A percentile compares a stretch with the other conserved stretches of the same genome.
phyloP scores from a whole-genome alignment of 2,888 invertebrate genomes.

The Archaeoteleia sp. region DNA sequence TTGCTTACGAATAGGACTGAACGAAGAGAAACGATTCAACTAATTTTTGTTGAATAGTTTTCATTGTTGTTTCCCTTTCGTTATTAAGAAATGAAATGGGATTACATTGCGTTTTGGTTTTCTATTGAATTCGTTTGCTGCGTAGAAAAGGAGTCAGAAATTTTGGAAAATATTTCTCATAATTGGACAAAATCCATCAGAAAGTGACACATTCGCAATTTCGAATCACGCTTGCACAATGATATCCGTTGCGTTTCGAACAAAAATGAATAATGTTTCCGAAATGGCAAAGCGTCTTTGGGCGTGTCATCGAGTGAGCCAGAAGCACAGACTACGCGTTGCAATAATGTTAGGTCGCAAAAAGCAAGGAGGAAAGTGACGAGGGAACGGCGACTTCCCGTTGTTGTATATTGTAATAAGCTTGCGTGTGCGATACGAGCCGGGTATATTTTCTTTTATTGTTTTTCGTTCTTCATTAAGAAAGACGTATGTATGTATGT shows the following conservation, averaged over 20 bases:
- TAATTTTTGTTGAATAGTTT: too few relatives aligned
- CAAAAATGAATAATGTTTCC: too few relatives aligned
- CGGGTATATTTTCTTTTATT: constrained; percentile 40
- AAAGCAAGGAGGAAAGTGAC: constrained; percentile 5
- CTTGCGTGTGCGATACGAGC: constrained; percentile 54
- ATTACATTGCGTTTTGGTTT: too few relatives aligned
- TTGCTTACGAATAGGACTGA: too few relatives aligned
- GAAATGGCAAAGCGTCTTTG: constrained; percentile 11
- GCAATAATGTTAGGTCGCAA: constrained; percentile 7
- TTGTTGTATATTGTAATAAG: not conserved
- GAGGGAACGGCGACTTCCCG: too few relatives aligned
- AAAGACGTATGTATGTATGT: not conserved
- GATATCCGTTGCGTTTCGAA: not conserved
- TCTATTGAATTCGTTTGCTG: too few relatives aligned
- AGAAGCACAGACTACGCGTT: constrained; percentile 12
- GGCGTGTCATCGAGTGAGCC: constrained; percentile 17
- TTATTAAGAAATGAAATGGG: too few relatives aligned
- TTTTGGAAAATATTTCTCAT: too few relatives aligned
- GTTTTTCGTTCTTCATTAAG: constrained; percentile 11
- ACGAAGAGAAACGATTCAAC: too few relatives aligned
- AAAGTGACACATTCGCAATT: constrained; percentile 41
- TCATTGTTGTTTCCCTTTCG: too few relatives aligned
- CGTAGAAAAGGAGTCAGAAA: too few relatives aligned
- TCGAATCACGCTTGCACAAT: constrained; percentile 45
- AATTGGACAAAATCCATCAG: too few relatives aligned